Percentiles rank a stretch among this genome's conserved stretches.
Evolutionary conservation across 2,888 invertebrate genomes (phyloP).

Genomic region (Epinotia nisella): DNA sequence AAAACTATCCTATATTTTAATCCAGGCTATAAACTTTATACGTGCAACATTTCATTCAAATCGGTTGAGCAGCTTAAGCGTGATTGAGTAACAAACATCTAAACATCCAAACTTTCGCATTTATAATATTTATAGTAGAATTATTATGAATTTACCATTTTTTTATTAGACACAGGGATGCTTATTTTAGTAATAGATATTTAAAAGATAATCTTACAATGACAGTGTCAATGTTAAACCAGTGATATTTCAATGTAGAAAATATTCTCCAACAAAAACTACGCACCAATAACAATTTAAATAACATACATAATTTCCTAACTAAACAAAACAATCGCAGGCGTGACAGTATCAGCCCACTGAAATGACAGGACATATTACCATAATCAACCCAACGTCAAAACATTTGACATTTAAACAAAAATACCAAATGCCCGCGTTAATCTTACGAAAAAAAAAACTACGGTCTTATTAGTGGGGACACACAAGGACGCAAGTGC

Average conservation of each 20-base stretch:
- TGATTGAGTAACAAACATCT: no score
- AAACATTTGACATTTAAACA: slow-evolving; percentile 37
- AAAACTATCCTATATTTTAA: no score
- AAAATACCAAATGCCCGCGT: slow-evolving; percentile 29
- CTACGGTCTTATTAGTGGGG: slow-evolving; percentile 34
- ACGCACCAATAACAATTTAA: slow-evolving; percentile 26
- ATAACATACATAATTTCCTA: slow-evolving; percentile 33
- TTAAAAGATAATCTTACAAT: background rate
- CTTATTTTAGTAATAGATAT: background rate
- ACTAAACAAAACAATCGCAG: slow-evolving; percentile 29
- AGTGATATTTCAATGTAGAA: background rate
- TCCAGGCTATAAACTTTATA: no score
- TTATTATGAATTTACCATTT: no score
- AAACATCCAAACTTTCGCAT: no score
- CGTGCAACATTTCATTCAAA: no score
- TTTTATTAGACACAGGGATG: background rate
- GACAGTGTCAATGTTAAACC: slow-evolving; percentile 3
- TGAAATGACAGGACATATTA: slow-evolving; percentile 41
- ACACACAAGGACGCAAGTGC: slow-evolving; percentile 8
- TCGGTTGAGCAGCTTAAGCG: no score
- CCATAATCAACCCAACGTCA: slow-evolving; percentile 41
- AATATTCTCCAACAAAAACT: background rate
- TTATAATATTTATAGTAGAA: no score
- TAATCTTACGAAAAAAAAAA: slow-evolving; percentile 33
- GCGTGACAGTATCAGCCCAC: slow-evolving; percentile 38